A percentile compares a stretch with the other conserved stretches of the same genome.
These are phyloP conservation scores for Eira barbara DNA, from an alignment of 2,113 vertebrate species.

Conservation along the genomic window DNA sequence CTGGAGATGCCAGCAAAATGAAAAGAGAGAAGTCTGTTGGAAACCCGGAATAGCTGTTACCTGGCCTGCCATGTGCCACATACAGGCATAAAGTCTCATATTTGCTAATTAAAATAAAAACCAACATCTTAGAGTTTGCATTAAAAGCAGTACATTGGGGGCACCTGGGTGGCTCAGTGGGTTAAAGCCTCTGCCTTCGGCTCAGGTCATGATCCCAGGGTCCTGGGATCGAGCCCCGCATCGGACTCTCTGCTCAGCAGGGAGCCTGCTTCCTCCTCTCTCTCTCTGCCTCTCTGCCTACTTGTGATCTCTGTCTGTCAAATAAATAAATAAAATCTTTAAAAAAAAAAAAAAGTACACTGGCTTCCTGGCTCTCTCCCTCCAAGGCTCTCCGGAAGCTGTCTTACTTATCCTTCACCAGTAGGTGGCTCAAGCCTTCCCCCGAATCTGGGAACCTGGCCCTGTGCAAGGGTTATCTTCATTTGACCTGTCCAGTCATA, in stretches of 20 bases:
- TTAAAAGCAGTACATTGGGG: not conserved
- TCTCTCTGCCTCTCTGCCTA: no score
- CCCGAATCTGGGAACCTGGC: not conserved
- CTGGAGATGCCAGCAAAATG: not conserved
- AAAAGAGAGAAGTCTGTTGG: not conserved
- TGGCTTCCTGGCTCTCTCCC: not conserved
- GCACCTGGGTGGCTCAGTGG: no score
- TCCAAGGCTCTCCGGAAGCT: not conserved
- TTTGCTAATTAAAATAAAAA: slow-evolving; percentile 39
- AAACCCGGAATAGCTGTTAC: not conserved
- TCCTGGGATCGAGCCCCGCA: no score
- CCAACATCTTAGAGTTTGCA: not conserved
- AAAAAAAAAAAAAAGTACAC: no score
- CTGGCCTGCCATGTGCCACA: not conserved
- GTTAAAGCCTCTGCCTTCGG: no score
- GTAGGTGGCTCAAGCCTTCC: not conserved
- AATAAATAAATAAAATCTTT: no score
- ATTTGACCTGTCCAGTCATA: not conserved
- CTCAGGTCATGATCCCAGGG: no score
- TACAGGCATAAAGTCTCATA: not conserved
- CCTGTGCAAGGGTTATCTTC: not conserved
- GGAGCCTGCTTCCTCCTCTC: no score
- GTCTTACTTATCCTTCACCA: not conserved
- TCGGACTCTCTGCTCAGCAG: no score
- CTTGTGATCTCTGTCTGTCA: no score